These are phyloP conservation scores for Kryptolebias marmoratus DNA, from an alignment of 2,113 vertebrate genomes.

Conservation along the genomic window DNA sequence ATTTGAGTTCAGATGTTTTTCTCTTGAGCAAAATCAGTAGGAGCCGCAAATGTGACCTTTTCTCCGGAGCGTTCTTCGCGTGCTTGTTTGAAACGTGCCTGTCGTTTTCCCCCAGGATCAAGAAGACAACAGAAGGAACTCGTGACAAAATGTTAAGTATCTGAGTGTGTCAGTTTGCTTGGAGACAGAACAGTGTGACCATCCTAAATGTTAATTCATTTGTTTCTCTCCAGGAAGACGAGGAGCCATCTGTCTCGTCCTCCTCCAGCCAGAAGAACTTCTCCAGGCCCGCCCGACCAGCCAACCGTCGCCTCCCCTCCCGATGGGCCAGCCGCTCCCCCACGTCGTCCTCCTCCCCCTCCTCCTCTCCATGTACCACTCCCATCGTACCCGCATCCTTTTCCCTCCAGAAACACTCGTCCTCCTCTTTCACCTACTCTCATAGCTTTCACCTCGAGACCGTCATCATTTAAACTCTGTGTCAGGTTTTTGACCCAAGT, in stretches of 20 bases:
- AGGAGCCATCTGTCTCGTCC: constrained; percentile 46
- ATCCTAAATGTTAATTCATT: constrained; percentile 72
- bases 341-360: constrained; percentile 74
- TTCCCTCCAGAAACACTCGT: constrained; percentile 69
- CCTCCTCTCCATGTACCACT: constrained; percentile 58
- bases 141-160: constrained; percentile 76
- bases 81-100: constrained; percentile 70
- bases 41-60: constrained; percentile 28
- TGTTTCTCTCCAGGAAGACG: constrained; percentile 70
- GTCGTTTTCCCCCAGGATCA: constrained; percentile 66
- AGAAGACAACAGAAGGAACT: constrained; percentile 72
- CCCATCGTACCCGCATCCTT: constrained; percentile 58
- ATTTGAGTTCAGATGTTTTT: constrained; percentile 14
- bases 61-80: constrained; percentile 27
- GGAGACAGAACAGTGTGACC: constrained; percentile 53
- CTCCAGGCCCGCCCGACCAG: constrained; percentile 89
- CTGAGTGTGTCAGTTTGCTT: constrained; percentile 40
- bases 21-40: neutral
- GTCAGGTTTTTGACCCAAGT: constrained; percentile 42
- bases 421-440: constrained; percentile 71
- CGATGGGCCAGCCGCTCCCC: constrained; percentile 90
- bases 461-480: constrained; percentile 79
- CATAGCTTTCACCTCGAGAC: constrained; percentile 83
- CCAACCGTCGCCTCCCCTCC: constrained; percentile 90
- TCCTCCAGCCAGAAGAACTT: constrained; percentile 85